A percentile compares a stretch with the other conserved stretches of the same genome.
These are phyloP conservation scores for Strix uralensis DNA, from an alignment of 2,113 vertebrate species.

Conservation along the genomic window DNA sequence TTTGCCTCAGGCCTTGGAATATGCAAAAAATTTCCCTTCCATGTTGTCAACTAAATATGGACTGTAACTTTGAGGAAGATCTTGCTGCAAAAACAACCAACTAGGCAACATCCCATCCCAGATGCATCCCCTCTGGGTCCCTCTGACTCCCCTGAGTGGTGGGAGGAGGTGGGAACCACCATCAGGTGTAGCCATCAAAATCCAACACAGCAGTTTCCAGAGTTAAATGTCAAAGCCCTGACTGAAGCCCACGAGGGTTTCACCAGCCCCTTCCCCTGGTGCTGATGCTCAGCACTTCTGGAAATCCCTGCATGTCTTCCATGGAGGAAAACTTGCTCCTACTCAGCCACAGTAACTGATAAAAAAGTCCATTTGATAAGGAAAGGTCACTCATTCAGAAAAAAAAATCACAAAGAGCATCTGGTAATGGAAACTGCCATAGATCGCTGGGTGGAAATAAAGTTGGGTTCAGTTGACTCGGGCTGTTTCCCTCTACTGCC, in stretches of 20 bases:
- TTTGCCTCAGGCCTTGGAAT: background rate
- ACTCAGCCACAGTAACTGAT: background rate
- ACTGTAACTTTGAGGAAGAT: background rate
- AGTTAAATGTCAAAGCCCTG: background rate
- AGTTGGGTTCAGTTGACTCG: background rate
- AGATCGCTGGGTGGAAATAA: background rate
- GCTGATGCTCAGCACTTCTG: background rate
- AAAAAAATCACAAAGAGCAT: background rate
- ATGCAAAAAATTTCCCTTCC: background rate
- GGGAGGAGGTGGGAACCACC: background rate
- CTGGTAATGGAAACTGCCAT: no score
- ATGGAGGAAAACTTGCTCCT: background rate
- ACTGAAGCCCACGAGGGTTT: background rate
- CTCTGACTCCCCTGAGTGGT: background rate
- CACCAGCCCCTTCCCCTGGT: background rate
- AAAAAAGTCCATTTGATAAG: background rate
- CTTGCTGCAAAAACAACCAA: background rate
- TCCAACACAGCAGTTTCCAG: background rate
- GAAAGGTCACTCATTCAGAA: background rate
- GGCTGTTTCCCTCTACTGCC: background rate
- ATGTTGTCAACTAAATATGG: background rate
- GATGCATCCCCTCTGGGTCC: background rate
- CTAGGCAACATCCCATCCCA: background rate
- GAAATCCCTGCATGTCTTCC: background rate
- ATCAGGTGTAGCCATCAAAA: background rate